A percentile compares a stretch with the other conserved stretches of the same genome.
phyloP scores from a whole-genome alignment of 2,797 vertebrate species.

The Allobates femoralis region DNA sequence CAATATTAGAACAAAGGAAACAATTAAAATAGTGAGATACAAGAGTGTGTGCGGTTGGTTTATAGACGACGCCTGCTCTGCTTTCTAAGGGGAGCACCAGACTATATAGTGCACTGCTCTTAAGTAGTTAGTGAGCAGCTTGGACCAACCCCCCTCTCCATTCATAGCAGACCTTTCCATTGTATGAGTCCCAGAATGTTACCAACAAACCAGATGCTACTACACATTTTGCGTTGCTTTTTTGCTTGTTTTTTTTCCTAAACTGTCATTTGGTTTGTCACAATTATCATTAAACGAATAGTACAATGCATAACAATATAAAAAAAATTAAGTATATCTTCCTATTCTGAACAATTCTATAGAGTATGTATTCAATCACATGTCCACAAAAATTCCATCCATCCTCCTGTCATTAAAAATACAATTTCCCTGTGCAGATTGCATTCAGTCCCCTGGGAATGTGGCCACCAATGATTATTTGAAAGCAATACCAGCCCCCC shows the following conservation, averaged over 20 bases:
- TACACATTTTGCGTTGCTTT: not conserved
- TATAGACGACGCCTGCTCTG: not conserved
- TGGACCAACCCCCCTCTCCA: constrained; percentile 48
- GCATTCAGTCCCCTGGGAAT: constrained; percentile 46
- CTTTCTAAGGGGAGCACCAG: not conserved
- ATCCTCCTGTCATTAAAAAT: constrained; percentile 52
- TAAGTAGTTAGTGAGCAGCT: constrained; percentile 43
- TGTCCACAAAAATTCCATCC: constrained; percentile 24
- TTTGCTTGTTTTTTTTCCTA: not conserved
- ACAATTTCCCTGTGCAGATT: constrained; percentile 59
- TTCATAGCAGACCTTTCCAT: constrained; percentile 45
- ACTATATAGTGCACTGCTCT: constrained; percentile 21
- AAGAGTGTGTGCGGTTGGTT: not conserved
- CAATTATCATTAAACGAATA: too few species aligned
- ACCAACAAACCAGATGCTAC: constrained; percentile 44
- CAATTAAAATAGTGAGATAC: not conserved
- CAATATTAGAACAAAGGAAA: not conserved
- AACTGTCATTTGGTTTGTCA: not conserved
- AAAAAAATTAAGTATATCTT: too few species aligned
- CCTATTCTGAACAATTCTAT: not conserved
- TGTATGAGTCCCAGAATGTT: constrained; percentile 49
- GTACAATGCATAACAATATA: too few species aligned
- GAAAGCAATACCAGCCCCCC: constrained; percentile 58
- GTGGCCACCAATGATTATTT: constrained; percentile 53
- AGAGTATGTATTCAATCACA: not conserved